A percentile compares a stretch with the other conserved stretches of the same genome.
Evolutionary conservation across 2,797 vertebrate species (phyloP).

Genomic region (Allobates femoralis): DNA sequence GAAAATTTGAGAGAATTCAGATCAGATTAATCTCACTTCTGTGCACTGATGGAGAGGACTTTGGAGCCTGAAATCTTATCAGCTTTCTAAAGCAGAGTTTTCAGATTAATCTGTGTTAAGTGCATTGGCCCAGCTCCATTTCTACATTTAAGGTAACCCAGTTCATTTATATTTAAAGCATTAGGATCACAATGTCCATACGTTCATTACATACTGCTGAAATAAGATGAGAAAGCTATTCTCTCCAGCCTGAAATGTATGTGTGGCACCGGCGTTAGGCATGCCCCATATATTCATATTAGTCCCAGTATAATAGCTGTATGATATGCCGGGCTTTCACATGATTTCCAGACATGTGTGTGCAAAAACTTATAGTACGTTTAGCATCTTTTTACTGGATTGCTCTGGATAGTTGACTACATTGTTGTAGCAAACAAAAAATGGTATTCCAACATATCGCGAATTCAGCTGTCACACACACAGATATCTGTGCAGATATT

Average conservation of each 20-base stretch:
- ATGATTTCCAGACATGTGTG: too few relatives aligned
- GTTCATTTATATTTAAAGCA: constrained; percentile 55
- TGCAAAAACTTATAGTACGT: too few relatives aligned
- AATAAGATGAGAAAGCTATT: neutral
- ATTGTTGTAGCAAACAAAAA: too few relatives aligned
- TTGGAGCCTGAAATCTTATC: constrained; percentile 21
- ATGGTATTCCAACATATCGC: too few relatives aligned
- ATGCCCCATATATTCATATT: neutral
- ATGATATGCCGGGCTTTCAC: too few relatives aligned
- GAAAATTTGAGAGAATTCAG: neutral
- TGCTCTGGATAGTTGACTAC: too few relatives aligned
- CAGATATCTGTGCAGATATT: too few relatives aligned
- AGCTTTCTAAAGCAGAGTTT: constrained; percentile 30
- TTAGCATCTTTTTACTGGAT: too few relatives aligned
- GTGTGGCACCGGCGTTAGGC: neutral
- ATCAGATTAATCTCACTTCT: constrained; percentile 14
- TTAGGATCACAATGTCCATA: constrained; percentile 10
- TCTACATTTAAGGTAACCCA: constrained; percentile 50
- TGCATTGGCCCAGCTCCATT: constrained; percentile 50
- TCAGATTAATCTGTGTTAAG: constrained; percentile 43
- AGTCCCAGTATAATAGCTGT: neutral
- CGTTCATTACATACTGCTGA: neutral
- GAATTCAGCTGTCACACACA: too few relatives aligned
- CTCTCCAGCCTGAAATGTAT: neutral
- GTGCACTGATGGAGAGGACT: constrained; percentile 20